Conservation (phyloP, 2,797 vertebrate species). For the Pseudomugil tenellus region DNA sequence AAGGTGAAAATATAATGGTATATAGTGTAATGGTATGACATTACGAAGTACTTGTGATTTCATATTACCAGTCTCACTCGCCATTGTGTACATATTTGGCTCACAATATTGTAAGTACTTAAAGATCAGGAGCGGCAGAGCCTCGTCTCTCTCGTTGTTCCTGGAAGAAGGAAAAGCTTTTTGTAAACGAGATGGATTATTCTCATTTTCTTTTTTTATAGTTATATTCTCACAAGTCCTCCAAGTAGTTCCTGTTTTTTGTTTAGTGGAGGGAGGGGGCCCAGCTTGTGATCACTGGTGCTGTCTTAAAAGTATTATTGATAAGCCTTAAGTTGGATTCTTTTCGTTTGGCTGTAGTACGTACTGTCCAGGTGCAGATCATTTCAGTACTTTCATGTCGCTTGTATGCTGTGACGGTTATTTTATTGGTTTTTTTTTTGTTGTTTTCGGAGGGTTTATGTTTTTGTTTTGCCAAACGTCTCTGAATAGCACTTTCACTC, state of each 20-base stretch:
- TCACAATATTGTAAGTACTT: slow-evolving; percentile 79
- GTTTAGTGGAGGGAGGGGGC: slow-evolving; percentile 58
- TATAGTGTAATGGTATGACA: slow-evolving; percentile 82
- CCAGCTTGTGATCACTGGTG: slow-evolving; percentile 75
- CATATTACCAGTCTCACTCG: slow-evolving; percentile 76
- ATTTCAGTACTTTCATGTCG: slow-evolving; percentile 54
- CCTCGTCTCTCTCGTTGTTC: slow-evolving; percentile 53
- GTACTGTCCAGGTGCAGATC: slow-evolving; percentile 63
- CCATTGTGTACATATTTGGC: slow-evolving; percentile 79
- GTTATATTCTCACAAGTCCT: slow-evolving; percentile 51
- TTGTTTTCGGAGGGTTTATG: not conserved
- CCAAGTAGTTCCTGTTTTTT: slow-evolving; percentile 49
- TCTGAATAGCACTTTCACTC: slow-evolving; percentile 81
- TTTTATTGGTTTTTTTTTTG: slow-evolving; percentile 15
- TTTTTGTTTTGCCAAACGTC: slow-evolving; percentile 69
- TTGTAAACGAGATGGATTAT: slow-evolving; percentile 50
- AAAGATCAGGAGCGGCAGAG: slow-evolving; percentile 56
- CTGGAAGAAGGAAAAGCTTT: slow-evolving; percentile 55
- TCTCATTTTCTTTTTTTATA: slow-evolving; percentile 33
- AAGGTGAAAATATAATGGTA: slow-evolving; percentile 82
- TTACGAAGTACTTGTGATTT: slow-evolving; percentile 80
- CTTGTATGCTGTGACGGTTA: slow-evolving; percentile 71
- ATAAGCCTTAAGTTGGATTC: slow-evolving; percentile 70
- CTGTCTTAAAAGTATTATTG: slow-evolving; percentile 74
- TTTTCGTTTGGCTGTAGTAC: slow-evolving; percentile 48